phyloP scores from a whole-genome alignment of 2,113 vertebrate species.

The Gobiocypris rarus region DNA sequence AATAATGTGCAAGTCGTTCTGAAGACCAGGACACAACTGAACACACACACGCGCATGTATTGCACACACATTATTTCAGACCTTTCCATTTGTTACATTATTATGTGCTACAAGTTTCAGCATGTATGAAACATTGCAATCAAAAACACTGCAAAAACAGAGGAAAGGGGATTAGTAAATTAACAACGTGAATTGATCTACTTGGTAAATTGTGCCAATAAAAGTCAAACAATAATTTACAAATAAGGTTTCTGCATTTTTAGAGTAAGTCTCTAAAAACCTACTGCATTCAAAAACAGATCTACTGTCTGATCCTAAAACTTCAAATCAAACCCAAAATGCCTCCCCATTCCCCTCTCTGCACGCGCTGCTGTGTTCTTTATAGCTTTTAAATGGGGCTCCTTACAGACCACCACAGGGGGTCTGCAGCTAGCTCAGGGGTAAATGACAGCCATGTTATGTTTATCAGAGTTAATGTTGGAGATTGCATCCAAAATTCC shows the following conservation, averaged over 20 bases:
- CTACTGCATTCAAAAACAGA: constrained; percentile 9
- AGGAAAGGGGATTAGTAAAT: too few species aligned
- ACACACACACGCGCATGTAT: constrained; percentile 2
- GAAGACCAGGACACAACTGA: constrained; percentile 67
- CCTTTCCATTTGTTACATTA: background rate
- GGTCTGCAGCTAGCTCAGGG: constrained; percentile 30
- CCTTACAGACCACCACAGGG: constrained; percentile 37
- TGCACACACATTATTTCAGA: background rate
- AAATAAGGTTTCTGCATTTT: constrained; percentile 3
- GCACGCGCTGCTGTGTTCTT: constrained; percentile 40
- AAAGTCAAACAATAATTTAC: background rate
- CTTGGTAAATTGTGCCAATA: constrained; percentile 1
- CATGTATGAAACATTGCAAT: background rate
- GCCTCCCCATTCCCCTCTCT: constrained; percentile 35
- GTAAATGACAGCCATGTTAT: constrained; percentile 44
- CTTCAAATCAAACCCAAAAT: constrained; percentile 42
- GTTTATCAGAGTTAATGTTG: constrained; percentile 34
- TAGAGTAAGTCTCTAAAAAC: background rate
- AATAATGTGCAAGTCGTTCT: constrained; percentile 73
- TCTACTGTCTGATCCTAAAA: constrained; percentile 30
- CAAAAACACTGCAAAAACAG: background rate
- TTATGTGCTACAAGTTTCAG: background rate
- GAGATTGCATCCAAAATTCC: constrained; percentile 26
- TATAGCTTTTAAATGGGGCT: constrained; percentile 51
- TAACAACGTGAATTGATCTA: background rate